Evolutionary conservation across 2,888 invertebrate genomes (phyloP).

Genomic region (Pyrochroa serraticornis): DNA sequence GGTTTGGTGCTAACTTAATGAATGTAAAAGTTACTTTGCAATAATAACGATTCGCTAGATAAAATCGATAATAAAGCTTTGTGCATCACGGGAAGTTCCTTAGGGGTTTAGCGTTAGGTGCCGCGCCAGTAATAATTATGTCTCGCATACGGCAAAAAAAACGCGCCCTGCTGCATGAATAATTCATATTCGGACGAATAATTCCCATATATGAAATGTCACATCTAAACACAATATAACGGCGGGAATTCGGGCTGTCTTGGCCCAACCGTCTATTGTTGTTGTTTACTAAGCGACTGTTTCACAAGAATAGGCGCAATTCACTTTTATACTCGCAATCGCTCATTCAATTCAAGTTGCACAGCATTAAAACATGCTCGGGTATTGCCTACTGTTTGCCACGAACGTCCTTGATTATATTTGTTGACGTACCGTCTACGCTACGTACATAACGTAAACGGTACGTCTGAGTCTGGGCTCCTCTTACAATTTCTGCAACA

Average conservation of each 20-base stretch:
- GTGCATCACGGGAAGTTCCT: conserved; percentile 19
- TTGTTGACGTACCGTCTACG: conserved; percentile 8
- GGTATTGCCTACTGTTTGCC: conserved; percentile 17
- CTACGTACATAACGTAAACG: background rate
- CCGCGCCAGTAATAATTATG: conserved; percentile 24
- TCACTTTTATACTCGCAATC: conserved; percentile 30
- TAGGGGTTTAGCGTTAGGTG: conserved; percentile 15
- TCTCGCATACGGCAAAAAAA: conserved; percentile 29
- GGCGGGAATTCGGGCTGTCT: conserved; percentile 26
- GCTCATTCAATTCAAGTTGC: conserved; percentile 30
- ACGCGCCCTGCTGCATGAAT: conserved; percentile 29
- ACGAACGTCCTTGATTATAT: conserved; percentile 14
- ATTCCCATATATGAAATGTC: conserved; percentile 29
- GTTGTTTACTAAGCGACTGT: conserved; percentile 19
- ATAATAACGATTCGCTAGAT: conserved; percentile 14
- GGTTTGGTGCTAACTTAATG: background rate
- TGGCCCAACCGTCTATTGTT: conserved; percentile 20
- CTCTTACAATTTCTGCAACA: background rate
- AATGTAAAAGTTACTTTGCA: background rate
- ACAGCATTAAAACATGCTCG: conserved; percentile 25
- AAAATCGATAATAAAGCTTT: conserved; percentile 16
- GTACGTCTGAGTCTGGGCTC: background rate
- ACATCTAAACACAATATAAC: conserved; percentile 29
- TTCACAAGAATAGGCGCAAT: conserved; percentile 27
- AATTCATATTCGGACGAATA: conserved; percentile 30